Conservation (phyloP, 1,140 invertebrate species). For the Ctenoplectra terminalis region DNA sequence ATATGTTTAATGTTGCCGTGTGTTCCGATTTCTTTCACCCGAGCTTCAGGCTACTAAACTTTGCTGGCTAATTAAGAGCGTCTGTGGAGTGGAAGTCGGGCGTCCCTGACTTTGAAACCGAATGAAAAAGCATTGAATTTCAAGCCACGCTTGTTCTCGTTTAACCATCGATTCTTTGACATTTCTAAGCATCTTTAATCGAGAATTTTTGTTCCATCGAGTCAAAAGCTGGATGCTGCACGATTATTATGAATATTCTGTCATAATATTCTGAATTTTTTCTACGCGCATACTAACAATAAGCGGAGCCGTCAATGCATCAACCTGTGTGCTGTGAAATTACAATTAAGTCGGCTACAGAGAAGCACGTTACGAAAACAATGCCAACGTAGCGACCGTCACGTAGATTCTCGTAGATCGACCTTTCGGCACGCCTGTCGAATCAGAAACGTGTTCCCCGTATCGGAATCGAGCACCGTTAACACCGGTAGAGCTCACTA, state of each 20-base stretch:
- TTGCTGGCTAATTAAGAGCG: conserved; percentile 11
- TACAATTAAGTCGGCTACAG: conserved; percentile 12
- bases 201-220: neutral
- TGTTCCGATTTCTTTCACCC: conserved; percentile 36
- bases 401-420: conserved; percentile 40
- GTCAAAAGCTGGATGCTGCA: neutral
- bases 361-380: conserved; percentile 24
- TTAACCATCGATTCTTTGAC: neutral
- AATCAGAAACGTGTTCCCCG: conserved; percentile 65
- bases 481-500: conserved; percentile 43
- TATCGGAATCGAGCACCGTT: conserved; percentile 63
- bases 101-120: neutral
- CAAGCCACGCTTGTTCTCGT: neutral
- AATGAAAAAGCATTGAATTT: neutral
- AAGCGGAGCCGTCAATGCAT: neutral
- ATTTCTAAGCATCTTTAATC: neutral
- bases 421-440: conserved; percentile 27
- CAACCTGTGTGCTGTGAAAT: conserved; percentile 34
- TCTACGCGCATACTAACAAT: neutral
- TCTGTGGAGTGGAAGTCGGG: neutral
- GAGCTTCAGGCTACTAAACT: conserved; percentile 10
- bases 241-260: neutral
- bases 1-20: conserved; percentile 1
- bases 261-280: neutral
- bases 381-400: neutral